Percentiles rank a stretch among this genome's conserved stretches.
phyloP scores from a whole-genome alignment of 2,888 invertebrate genomes.

The Anaspis maculata region DNA sequence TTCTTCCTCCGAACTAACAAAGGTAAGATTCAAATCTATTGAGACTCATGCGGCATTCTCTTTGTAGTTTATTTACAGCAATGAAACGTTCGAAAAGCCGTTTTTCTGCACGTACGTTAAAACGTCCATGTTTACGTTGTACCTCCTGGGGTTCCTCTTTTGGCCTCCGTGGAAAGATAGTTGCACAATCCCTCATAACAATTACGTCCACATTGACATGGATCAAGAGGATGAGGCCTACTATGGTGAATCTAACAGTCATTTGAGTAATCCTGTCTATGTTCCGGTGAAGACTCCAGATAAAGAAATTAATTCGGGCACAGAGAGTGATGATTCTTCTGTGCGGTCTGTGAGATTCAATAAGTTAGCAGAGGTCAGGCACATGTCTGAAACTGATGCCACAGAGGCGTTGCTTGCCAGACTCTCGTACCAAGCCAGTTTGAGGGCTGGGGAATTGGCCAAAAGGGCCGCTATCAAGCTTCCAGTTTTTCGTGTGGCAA shows the following conservation, averaged over 20 bases:
- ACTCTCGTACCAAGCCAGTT: conserved; percentile 87
- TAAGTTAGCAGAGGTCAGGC: conserved; percentile 81
- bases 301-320: conserved; percentile 54
- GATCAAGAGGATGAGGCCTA: conserved; percentile 73
- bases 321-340: conserved; percentile 79
- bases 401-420: conserved; percentile 88
- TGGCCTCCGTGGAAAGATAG: conserved; percentile 86
- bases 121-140: conserved; percentile 88
- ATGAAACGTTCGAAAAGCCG: conserved; percentile 84
- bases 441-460: conserved; percentile 73
- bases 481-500: conserved; percentile 66
- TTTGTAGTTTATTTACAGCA: conserved; percentile 75
- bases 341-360: conserved; percentile 75
- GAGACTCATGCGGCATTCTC: neutral
- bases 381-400: conserved; percentile 84
- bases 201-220: conserved; percentile 70
- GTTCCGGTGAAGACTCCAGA: conserved; percentile 75
- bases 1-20: conserved; percentile 86
- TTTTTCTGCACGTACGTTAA: conserved; percentile 94
- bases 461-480: conserved; percentile 68
- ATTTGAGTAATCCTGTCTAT: conserved; percentile 78
- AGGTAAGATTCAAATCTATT: conserved; percentile 51
- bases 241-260: conserved; percentile 52
- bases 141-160: conserved; percentile 80
- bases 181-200: conserved; percentile 51